Percentiles rank a stretch among this genome's conserved stretches.
Evolutionary conservation across 2,888 invertebrate species (phyloP).

Genomic region (Tuta absoluta): DNA sequence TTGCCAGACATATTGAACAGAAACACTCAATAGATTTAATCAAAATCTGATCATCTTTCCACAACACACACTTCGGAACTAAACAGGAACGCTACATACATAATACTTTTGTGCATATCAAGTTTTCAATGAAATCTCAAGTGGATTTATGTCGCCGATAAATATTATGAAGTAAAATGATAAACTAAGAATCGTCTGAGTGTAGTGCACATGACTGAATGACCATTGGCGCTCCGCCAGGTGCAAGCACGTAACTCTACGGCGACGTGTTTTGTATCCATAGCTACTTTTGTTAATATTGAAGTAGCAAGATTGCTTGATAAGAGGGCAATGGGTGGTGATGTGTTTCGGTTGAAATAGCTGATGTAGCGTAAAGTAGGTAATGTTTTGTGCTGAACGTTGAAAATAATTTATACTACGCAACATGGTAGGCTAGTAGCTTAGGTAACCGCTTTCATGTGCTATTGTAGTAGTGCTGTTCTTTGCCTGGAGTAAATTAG

Average conservation of each 20-base stretch:
- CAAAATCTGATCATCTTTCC: background rate
- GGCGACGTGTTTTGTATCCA: background rate
- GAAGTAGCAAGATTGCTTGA: background rate
- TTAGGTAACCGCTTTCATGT: too few relatives aligned
- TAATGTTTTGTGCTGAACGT: slow-evolving; percentile 8
- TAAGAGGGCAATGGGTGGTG: background rate
- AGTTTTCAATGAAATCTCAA: slow-evolving; percentile 1
- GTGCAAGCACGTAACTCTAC: background rate
- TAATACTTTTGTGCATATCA: background rate
- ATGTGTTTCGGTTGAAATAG: background rate
- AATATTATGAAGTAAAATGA: slow-evolving; percentile 10
- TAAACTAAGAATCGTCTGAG: background rate
- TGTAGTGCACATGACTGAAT: slow-evolving; percentile 5
- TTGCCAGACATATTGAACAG: background rate
- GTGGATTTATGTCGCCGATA: background rate
- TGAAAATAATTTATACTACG: slow-evolving; percentile 3
- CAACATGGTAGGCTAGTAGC: background rate
- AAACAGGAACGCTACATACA: background rate
- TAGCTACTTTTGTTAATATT: background rate
- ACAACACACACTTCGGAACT: background rate
- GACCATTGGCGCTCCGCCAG: background rate
- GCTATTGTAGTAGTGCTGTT: too few relatives aligned
- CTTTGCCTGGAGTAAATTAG: too few relatives aligned
- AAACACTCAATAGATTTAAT: background rate
- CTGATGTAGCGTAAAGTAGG: slow-evolving; percentile 9